Evolutionary conservation across 2,797 vertebrate genomes (phyloP), one percentile per base, ranked within the genome.

Genomic region (Taeniopygia guttata): DNA sequence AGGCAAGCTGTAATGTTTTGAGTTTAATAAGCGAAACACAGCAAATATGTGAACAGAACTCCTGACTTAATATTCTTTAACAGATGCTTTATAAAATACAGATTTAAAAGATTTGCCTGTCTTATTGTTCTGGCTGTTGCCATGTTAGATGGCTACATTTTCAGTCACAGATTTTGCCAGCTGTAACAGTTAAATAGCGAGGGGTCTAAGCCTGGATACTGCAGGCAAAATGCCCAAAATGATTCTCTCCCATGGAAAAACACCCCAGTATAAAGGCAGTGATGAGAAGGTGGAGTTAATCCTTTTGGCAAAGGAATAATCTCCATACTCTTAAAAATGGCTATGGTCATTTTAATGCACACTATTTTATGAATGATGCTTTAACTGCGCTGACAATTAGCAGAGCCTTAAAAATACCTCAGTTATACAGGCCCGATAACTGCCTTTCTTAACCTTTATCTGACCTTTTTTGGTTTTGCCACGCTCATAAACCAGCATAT

Each of bases 91-190:
- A 90, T 93, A 94, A 95, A 94, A 90, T 49, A 92, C 93, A 95
- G 90, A 96, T 94, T 96, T 95, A 94, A 92, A 95, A 96, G 90
- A 94, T 94, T 91, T 96, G 95, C 89, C 91, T 91, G 89, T 94
- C 94, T 94, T 87, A 95, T 96, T 92, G 93, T 93, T 91, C 73
- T 94, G 84, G 69, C 91, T 80, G 70, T 69, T 89, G 77, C 87
- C 74, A 62, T 96, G 58, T 67, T 96, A 91, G 63, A 68, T 73
- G 66, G 85, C 81, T 84, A 55, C 76, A 69, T 75, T 75, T 92
- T 58, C 83, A 90, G 87, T 63, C 93, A 82, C 95, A 96, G 93
- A 96, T 96, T 96, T 96, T 94, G 91, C 92, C 88, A 95, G 87
- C 67, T 95, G 68, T 95, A 89, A 87, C 76, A 67, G 89, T 85